Evolutionary conservation across 2,888 invertebrate genomes (phyloP), one percentile per base, ranked within the genome.

Genomic region (Torymus aiolomorphi): DNA sequence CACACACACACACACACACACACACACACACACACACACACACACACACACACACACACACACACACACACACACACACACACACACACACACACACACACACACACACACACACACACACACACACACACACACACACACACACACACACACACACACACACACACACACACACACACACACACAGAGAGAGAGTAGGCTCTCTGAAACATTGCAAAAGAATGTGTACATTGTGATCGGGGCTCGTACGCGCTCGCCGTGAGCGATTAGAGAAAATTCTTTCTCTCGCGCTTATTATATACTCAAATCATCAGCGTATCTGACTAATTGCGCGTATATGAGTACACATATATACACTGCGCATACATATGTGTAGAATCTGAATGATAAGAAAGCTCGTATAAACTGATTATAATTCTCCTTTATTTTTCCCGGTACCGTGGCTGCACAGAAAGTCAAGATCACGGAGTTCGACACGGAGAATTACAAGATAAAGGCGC

Each of bases 401-500:
- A 42, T 42, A 63, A 10, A 20, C 16, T 12, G 16, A 69, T 67
- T 67, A 16, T 51, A 51, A n/a, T 67, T 77, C 20, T 71, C 42
- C 66, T 80, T 76, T 71, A 42, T 95, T 88, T 16, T 42, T 42
- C 42, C 42, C 42, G 42, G 42, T 42, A 42, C 42, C 42, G 42
- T 42, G 42, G 10, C 12, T 18, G 3, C 14, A 12, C 94, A 95
- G 92, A 97, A 96, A 91, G 92, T 99, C 83, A 94, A 94, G 84
- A 97, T 99, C 83, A 94, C 94, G 49, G 96, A 97, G 89, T 97
- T 98, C 91, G 95, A 97, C 88, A 92, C 92, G 75, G 95, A 95
- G 86, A 95, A 95, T 85, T 96, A 97, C 88, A 94, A 93, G 87
- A 96, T 98, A 87, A 94, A 94, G 84, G 93, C 94, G 2, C 90